phyloP scores from a whole-genome alignment of 2,113 vertebrate genomes.

The Cynoglossus semilaevis region DNA sequence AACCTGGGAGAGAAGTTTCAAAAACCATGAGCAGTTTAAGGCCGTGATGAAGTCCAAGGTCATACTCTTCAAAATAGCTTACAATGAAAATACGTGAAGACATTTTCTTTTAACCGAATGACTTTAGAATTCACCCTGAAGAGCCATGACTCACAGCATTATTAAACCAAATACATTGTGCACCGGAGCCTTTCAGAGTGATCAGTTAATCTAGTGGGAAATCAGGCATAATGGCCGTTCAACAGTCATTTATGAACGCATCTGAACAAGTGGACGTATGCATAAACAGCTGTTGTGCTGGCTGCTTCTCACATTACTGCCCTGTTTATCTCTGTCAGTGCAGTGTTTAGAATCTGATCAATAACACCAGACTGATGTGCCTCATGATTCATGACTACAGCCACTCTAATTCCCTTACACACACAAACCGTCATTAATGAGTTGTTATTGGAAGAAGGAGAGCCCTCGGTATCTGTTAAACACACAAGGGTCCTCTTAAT shows the following conservation, averaged over 20 bases:
- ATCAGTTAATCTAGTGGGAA: slow-evolving; percentile 4
- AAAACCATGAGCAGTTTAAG: too few relatives aligned
- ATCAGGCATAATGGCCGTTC: slow-evolving; percentile 3
- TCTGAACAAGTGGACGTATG: slow-evolving; percentile 8
- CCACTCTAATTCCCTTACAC: slow-evolving; percentile 70
- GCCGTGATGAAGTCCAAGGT: too few relatives aligned
- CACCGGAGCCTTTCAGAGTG: neutral
- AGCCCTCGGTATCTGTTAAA: slow-evolving; percentile 76
- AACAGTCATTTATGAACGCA: slow-evolving; percentile 10
- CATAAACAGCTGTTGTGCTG: slow-evolving; percentile 29
- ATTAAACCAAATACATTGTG: slow-evolving; percentile 1
- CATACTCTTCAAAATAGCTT: too few relatives aligned
- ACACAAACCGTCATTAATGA: slow-evolving; percentile 79
- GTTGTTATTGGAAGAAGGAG: slow-evolving; percentile 76
- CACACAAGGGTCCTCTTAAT: slow-evolving; percentile 73
- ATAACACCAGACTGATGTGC: slow-evolving; percentile 70
- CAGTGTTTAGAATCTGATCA: slow-evolving; percentile 67
- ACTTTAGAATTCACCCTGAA: too few relatives aligned
- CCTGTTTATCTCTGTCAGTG: slow-evolving; percentile 60
- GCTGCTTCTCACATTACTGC: slow-evolving; percentile 36
- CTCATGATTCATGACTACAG: slow-evolving; percentile 74
- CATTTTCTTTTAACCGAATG: too few relatives aligned
- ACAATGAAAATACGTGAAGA: too few relatives aligned
- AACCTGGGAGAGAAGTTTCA: too few relatives aligned
- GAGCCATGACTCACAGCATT: neutral